Evolutionary conservation across 2,797 vertebrate genomes (phyloP), one percentile per base, ranked within the genome.

Genomic region (Botia almorhae): DNA sequence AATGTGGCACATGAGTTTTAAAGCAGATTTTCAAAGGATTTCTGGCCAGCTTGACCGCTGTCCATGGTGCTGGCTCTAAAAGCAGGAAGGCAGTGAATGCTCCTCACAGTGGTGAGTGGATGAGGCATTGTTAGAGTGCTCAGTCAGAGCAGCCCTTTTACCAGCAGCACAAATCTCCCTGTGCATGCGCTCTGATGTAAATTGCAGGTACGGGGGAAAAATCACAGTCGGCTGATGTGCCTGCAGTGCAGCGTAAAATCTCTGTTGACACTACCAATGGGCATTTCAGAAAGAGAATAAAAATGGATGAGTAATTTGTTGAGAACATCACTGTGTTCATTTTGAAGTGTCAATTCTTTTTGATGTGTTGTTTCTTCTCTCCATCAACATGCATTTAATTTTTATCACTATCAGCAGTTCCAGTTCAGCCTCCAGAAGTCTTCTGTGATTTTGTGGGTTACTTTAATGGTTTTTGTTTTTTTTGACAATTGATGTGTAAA

Each of bases 171-270:
- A 87, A 89, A 90, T 88, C 90, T 88, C 87, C 85, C 83, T 53
- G 89, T 91, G 90, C 87, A 84, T 86, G 84, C 83, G 79, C 87
- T 90, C 88, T 91, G 89, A 92, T 92, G 91, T 89, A 92, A 92
- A 92, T 91, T 90, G 85, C 89, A 91, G 90, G 90, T 91, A 90
- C 85, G 84, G 87, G 87, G 86, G 86, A 83, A 88, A 89, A 87
- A 83, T 85, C 84, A 89, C 89, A n/a, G 81, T 83, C 4, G 83
- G 88, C 87, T 87, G 88, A 92, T 89, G 88, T 85, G 85, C 83
- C 78, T 82, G 86, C 89, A 87, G 86, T 86, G 88, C 88, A 89
- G 89, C 85, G 85, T 91, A 90, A 92, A 92, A 92, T 92, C 90
- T 91, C 87, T 92, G 91, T 91, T 91, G 90, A 91, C 90, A 89